Base-by-base conservation (phyloP, 2,113 vertebrate genomes). In the Falco punctatus region DNA sequence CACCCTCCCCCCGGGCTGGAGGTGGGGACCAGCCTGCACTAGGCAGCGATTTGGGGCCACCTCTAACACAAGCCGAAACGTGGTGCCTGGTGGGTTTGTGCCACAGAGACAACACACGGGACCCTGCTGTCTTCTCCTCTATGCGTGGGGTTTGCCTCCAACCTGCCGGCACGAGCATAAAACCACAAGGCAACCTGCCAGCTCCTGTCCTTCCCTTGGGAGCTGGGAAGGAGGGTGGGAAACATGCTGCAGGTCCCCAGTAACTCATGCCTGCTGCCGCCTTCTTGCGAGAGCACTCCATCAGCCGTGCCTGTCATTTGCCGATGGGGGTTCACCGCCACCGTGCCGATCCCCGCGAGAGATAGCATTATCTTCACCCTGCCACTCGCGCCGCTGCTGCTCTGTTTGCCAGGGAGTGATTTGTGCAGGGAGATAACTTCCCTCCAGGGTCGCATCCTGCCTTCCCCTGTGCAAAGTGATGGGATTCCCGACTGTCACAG, bases 401-500 rank as follows among this genome's bases (percentile, higher is more conserved):
- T n/a, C 38, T 1, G 1, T 49, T 44, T 35, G 54, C 35, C 62
- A 24, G 24, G 62, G 46, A 58, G 28, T 0, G 3, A 69, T 21
- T 4, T 35, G 62, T 51, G 67, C 5, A 1, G 42, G 67, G 92
- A 93, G 54, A 33, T 28, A 62, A 42, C 27, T 80, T 80, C n/a
- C 35, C 74, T 78, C 52, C 71, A 86, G 42, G 30, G 35, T 44
- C 4, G 0, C 32, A 52, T 79, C 83, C 91, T 79, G 72, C 83
- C 64, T 49, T 78, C 42, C 38, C 42, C 58, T 4, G 40, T 3
- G 5, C 55, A 26, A 65, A 64, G 32, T 1, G 5, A 16, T 8
- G 17, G 38, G 22, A 22, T 3, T 84, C 48, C 42, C 0, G 0
- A 13, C 11, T 71, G 40, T 17, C 46, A 18, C 7, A 0, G 48